Evolutionary conservation across 2,797 vertebrate genomes (phyloP), one percentile per base, ranked within the genome.

Genomic region (Muscicapa comitata): DNA sequence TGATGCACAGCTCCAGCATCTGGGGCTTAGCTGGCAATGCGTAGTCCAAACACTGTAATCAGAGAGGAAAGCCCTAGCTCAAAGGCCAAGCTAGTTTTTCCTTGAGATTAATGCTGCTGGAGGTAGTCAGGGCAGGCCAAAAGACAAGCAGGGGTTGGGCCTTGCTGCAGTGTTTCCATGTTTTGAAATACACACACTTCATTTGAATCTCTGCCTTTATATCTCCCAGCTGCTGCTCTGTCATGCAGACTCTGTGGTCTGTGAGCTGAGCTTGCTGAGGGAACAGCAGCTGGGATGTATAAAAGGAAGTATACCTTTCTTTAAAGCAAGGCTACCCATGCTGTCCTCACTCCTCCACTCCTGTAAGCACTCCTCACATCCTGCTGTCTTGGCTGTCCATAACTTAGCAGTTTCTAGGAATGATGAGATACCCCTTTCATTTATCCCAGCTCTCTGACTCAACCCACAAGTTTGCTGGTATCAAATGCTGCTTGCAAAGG

Each of bases 151-250:
- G 35, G 29, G 55, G 1, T 24, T 84, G 55, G 63, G 79, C 15
- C 43, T 48, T 48, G 9, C 53, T 73, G 40, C 50, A 73, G 43
- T 62, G 43, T 81, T 92, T 92, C 67, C 40, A 24, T 76, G 40
- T 65, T 92, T 94, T 85, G 90, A 86, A 82, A 79, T 50, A 67
- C 48, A 50, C 51, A 40, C 17, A 25, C 40, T 76, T n/a, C 5
- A 6, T 81, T 92, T 25, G 38, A 71, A 93, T 87, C 50, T 9
- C 25, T 76, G 48, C 17, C 37, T 92, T 90, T 86, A 25, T 50
- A 58, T 42, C 43, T 94, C 86, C 74, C 93, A 95, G 86, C 92
- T 93, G 94, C 63, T 63, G 47, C 43, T 74, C 77, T 89, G 67
- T 92, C 59, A 28, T 55, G 51, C 71, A 87, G 81, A 50, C 12